phyloP scores from a whole-genome alignment of 2,797 vertebrate genomes.

The Scyliorhinus canicula region DNA sequence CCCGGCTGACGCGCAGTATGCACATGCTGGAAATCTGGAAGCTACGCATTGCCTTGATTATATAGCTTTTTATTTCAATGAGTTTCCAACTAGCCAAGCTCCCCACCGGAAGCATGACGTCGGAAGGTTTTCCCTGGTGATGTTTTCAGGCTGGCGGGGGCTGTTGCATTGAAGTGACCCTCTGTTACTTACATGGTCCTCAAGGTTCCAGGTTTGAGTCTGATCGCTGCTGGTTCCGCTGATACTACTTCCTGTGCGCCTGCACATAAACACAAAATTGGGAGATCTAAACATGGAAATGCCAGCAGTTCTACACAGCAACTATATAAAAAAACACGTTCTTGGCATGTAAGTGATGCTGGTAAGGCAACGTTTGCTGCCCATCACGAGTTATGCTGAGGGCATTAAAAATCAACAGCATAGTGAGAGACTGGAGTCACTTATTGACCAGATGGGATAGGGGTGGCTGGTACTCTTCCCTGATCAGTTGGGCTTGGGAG shows the following conservation, averaged over 20 bases:
- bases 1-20: not conserved
- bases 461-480: not conserved
- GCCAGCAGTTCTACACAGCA: not conserved
- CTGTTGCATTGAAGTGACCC: not conserved
- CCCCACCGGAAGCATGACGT: no score
- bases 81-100: no score
- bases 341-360: not conserved
- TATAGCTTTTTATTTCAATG: not conserved
- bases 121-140: not conserved
- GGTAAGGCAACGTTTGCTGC: not conserved
- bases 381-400: no score
- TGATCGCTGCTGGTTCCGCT: conserved; percentile 72
- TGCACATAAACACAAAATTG: conserved; percentile 47
- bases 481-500: not conserved
- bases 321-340: not conserved
- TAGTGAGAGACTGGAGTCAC: not conserved
- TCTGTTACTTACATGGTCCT: conserved; percentile 72
- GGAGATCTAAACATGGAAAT: not conserved
- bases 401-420: not conserved
- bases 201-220: conserved; percentile 74
- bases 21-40: not conserved
- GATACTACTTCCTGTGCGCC: conserved; percentile 70
- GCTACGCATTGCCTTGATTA: not conserved
- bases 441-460: not conserved
- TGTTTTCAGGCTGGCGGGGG: not conserved